These are phyloP conservation scores for Pterobdella sp. DNA, from an alignment of 2,888 invertebrate species.

Conservation along the genomic window DNA sequence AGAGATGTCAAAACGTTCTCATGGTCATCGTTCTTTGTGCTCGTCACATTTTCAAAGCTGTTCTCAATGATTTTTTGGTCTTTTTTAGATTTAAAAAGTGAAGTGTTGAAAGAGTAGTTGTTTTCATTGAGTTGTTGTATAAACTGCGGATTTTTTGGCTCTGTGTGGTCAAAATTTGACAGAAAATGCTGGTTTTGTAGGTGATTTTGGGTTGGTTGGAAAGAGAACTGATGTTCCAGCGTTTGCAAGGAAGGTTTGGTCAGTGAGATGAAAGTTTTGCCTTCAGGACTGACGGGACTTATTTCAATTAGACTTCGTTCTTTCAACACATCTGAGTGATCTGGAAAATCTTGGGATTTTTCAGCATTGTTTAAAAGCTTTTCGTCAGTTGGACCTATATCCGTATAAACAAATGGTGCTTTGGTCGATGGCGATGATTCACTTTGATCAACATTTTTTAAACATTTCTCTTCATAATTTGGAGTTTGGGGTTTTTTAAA, in stretches of 20 bases:
- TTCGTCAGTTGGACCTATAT: too few species aligned
- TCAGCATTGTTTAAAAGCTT: too few species aligned
- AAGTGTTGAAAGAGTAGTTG: background rate
- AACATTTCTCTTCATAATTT: too few species aligned
- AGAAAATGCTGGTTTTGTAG: too few species aligned
- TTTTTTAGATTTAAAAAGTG: background rate
- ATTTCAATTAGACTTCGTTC: background rate
- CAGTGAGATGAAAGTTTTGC: slow-evolving; percentile 17
- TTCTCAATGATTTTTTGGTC: background rate
- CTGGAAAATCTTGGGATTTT: too few species aligned
- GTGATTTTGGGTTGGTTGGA: background rate
- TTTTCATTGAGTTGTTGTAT: slow-evolving; percentile 4
- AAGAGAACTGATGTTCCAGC: background rate
- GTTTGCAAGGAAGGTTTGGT: background rate
- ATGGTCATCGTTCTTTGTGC: background rate
- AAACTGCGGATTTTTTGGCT: background rate
- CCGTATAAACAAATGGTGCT: too few species aligned
- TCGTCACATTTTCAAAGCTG: background rate
- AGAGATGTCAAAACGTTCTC: slow-evolving; percentile 18
- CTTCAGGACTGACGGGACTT: slow-evolving; percentile 3
- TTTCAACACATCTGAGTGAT: background rate
- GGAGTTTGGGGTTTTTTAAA: too few species aligned
- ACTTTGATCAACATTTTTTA: too few species aligned
- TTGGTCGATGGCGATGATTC: too few species aligned
- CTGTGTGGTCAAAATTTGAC: background rate